Percentiles rank a stretch among this genome's conserved stretches.
phyloP scores from a whole-genome alignment of 1,140 invertebrate species.

The Neodiprion pinetum region DNA sequence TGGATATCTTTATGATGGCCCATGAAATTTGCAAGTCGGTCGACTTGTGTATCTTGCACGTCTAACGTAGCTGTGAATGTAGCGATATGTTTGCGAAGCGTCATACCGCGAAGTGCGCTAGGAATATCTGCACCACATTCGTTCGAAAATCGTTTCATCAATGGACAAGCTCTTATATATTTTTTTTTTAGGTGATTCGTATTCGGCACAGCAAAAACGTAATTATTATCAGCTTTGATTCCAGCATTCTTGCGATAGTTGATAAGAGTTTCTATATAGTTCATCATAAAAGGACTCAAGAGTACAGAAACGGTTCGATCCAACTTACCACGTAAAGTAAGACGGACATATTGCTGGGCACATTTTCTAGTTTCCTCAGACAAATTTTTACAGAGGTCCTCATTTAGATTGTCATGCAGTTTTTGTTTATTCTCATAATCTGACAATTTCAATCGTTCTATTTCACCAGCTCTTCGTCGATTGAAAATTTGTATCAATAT shows the following conservation, averaged over 20 bases:
- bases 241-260: neutral
- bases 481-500: constrained; percentile 15
- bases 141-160: constrained; percentile 7
- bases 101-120: neutral
- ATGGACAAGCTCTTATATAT: constrained; percentile 1
- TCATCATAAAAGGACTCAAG: neutral
- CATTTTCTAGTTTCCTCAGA: neutral
- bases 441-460: neutral
- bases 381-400: neutral
- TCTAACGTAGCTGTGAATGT: constrained; percentile 10
- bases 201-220: neutral
- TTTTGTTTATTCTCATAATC: neutral
- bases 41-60: neutral
- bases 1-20: constrained; percentile 15
- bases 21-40: constrained; percentile 15
- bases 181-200: neutral
- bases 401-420: neutral
- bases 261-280: neutral
- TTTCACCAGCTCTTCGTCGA: constrained; percentile 13
- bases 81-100: constrained; percentile 8
- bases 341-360: constrained; percentile 2
- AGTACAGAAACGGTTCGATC: constrained; percentile 5
- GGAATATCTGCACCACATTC: constrained; percentile 15
- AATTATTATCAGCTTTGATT: neutral
- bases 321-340: constrained; percentile 11